These are phyloP conservation scores for Drosophila mettleri DNA, from an alignment of 2,888 invertebrate genomes.

Conservation along the genomic window DNA sequence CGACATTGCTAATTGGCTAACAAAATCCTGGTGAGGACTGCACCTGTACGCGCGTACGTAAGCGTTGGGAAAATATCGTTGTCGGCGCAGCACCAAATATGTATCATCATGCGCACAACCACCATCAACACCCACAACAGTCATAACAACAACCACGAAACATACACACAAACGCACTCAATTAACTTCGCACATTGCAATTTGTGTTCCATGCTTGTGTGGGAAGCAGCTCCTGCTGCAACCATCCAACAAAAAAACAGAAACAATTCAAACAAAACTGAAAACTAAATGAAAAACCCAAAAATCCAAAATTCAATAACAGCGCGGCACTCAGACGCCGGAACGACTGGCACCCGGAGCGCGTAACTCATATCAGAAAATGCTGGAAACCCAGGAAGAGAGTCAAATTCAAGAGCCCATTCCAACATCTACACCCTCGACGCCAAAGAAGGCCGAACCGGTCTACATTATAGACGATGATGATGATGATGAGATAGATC, in stretches of 20 bases:
- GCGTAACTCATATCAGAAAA: constrained; percentile 77
- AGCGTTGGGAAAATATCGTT: constrained; percentile 32
- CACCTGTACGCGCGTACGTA: constrained; percentile 17
- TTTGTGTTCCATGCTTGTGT: constrained; percentile 72
- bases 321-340: constrained; percentile 74
- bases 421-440: not conserved
- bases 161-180: constrained; percentile 44
- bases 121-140: constrained; percentile 34
- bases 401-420: constrained; percentile 9
- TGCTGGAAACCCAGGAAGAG: constrained; percentile 69
- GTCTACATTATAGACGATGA: constrained; percentile 82
- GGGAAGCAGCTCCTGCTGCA: constrained; percentile 44
- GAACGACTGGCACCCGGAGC: constrained; percentile 61
- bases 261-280: constrained; percentile 28
- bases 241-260: constrained; percentile 29
- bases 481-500: constrained; percentile 64
- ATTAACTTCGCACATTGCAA: constrained; percentile 77
- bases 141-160: constrained; percentile 31
- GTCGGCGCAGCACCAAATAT: constrained; percentile 41
- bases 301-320: constrained; percentile 68
- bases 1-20: constrained; percentile 79
- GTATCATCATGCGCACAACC: constrained; percentile 37
- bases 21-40: constrained; percentile 44
- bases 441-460: constrained; percentile 73
- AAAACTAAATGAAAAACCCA: constrained; percentile 53